These are phyloP conservation scores for Laterallus jamaicensis DNA, from an alignment of 2,113 vertebrate genomes.

Conservation along the genomic window DNA sequence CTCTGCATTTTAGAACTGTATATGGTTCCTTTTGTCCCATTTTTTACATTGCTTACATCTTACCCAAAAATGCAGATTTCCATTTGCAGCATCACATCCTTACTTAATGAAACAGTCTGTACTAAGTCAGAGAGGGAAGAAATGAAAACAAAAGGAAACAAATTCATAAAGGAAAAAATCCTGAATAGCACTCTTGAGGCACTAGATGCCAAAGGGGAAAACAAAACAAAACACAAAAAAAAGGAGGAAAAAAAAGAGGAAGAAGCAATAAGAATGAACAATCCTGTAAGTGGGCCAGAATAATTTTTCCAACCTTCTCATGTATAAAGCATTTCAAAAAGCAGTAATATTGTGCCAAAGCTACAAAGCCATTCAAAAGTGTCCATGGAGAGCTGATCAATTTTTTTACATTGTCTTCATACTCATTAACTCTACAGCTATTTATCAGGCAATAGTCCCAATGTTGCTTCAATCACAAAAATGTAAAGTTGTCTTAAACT, in stretches of 20 bases:
- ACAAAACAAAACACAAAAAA: no score
- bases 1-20: not conserved
- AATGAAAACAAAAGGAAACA: not conserved
- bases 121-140: not conserved
- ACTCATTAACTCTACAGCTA: not conserved
- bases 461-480: not conserved
- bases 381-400: not conserved
- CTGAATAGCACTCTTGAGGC: not conserved
- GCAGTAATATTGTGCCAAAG: not conserved
- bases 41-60: not conserved
- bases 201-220: not conserved
- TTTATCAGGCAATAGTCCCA: not conserved
- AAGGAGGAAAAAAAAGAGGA: no score
- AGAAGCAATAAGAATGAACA: not conserved
- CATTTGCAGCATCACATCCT: not conserved
- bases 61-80: not conserved
- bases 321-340: conserved; percentile 1
- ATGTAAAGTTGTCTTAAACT: not conserved
- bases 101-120: not conserved
- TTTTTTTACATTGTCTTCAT: conserved; percentile 17
- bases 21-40: not conserved
- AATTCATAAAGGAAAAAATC: not conserved
- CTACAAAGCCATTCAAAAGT: not conserved
- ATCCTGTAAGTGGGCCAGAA: not conserved
- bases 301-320: not conserved